A percentile compares a stretch with the other conserved stretches of the same genome.
Evolutionary conservation across 2,797 vertebrate genomes (phyloP).

Genomic region (Pelochelys cantorii): DNA sequence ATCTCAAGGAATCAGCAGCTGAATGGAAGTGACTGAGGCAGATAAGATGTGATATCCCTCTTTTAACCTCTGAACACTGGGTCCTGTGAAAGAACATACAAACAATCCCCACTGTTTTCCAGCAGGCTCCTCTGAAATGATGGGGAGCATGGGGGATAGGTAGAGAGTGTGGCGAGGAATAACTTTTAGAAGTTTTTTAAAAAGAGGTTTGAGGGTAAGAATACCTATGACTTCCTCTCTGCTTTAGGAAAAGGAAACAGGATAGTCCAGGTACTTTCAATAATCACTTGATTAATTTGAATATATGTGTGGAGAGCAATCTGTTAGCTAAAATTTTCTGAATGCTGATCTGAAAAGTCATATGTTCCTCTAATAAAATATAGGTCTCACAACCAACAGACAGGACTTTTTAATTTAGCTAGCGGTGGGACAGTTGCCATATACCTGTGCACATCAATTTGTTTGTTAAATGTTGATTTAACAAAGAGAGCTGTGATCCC

Average conservation of each 20-base stretch:
- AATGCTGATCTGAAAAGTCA: background rate
- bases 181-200: background rate
- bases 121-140: background rate
- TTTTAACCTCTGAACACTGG: background rate
- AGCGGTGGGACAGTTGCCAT: background rate
- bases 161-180: background rate
- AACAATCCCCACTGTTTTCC: background rate
- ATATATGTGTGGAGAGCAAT: background rate
- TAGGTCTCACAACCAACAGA: background rate
- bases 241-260: background rate
- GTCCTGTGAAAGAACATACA: background rate
- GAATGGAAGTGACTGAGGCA: background rate
- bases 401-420: conserved; percentile 20
- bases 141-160: background rate
- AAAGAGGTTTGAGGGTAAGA: background rate
- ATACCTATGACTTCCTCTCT: background rate
- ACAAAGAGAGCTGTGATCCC: background rate
- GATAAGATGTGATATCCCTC: background rate
- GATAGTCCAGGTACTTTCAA: background rate
- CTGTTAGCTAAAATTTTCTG: background rate
- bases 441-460: background rate
- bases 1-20: background rate
- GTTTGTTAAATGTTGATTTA: conserved; percentile 66
- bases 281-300: background rate
- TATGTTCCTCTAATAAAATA: background rate